These are phyloP conservation scores for Solen grandis DNA, from an alignment of 1,140 invertebrate species.

Conservation along the genomic window DNA sequence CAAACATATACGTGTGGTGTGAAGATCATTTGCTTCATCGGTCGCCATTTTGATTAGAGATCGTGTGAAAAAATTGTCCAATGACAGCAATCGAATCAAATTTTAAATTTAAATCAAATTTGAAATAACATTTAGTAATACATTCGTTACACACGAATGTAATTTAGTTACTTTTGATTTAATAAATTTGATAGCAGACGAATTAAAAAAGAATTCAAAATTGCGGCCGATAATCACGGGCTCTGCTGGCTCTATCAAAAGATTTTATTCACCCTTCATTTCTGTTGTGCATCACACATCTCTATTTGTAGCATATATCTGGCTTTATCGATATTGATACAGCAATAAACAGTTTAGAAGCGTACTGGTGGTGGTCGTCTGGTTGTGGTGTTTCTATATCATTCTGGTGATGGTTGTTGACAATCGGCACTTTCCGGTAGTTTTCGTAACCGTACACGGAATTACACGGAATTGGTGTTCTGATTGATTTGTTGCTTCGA, in stretches of 20 bases:
- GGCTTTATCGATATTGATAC: background rate
- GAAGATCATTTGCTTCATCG: no score
- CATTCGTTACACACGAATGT: no score
- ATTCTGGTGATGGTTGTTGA: conserved; percentile 32
- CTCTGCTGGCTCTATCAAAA: background rate
- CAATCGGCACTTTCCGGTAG: background rate
- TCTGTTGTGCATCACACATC: background rate
- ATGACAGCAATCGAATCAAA: background rate
- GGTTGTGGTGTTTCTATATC: background rate
- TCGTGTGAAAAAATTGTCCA: no score
- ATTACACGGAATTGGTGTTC: no score
- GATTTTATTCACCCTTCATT: background rate
- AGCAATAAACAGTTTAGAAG: conserved; percentile 52
- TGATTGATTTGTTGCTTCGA: no score
- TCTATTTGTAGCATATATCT: background rate
- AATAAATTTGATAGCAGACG: background rate
- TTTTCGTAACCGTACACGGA: background rate
- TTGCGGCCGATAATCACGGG: background rate
- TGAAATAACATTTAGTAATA: no score
- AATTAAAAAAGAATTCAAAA: background rate
- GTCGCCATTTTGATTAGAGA: no score
- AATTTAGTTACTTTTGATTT: no score
- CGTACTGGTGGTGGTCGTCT: conserved; percentile 44
- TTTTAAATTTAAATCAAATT: background rate
- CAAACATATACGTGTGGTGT: no score